A percentile compares a stretch with the other conserved stretches of the same genome.
These are phyloP conservation scores for Clarias batrachus DNA, from an alignment of 2,113 vertebrate species.

Conservation along the genomic window DNA sequence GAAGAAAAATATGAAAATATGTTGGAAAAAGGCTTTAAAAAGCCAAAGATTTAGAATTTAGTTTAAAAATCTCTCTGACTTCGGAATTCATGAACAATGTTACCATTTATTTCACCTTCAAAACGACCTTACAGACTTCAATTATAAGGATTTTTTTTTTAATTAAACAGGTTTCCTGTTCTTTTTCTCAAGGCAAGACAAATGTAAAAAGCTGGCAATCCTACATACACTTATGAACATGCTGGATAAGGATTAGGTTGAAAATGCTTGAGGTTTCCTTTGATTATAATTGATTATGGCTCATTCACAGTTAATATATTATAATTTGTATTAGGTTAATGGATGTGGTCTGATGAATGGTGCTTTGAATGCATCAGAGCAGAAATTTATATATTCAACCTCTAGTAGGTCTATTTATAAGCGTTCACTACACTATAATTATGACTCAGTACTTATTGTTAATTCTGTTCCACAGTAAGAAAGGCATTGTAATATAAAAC, in stretches of 20 bases:
- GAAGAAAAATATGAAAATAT: background rate
- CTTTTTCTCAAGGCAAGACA: background rate
- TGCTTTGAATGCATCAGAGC: background rate
- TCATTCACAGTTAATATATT: background rate
- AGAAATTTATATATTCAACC: background rate
- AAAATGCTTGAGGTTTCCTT: background rate
- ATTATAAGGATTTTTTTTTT: too few relatives aligned
- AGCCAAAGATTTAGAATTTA: background rate
- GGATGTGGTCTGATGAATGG: conserved; percentile 3
- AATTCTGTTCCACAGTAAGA: background rate
- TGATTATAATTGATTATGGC: conserved; percentile 5
- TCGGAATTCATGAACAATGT: background rate
- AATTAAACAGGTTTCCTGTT: background rate
- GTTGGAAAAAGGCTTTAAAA: background rate
- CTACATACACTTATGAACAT: background rate
- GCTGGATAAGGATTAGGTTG: background rate
- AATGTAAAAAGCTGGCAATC: background rate
- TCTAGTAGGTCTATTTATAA: background rate
- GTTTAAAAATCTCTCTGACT: background rate
- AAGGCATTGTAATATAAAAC: background rate
- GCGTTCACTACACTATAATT: background rate
- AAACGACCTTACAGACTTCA: background rate
- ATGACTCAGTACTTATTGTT: background rate
- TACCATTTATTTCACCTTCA: background rate
- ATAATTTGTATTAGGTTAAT: conserved; percentile 13